Conservation (phyloP, 2,888 invertebrate genomes). For the Loripinus fragilis region DNA sequence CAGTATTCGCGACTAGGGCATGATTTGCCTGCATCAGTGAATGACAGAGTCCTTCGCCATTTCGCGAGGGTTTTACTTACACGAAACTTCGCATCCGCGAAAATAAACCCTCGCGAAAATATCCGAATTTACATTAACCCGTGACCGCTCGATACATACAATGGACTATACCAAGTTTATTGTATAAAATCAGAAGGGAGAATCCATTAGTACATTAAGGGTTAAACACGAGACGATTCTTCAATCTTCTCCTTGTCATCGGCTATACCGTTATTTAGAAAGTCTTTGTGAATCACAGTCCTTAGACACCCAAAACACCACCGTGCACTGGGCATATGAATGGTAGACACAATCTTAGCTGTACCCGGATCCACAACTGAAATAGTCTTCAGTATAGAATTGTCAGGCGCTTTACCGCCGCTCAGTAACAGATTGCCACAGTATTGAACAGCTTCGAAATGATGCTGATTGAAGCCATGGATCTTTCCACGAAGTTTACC, state of each 20-base stretch:
- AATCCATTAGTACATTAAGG: too few relatives aligned
- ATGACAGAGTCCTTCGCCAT: too few relatives aligned
- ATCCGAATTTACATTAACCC: too few relatives aligned
- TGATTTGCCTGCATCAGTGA: too few relatives aligned
- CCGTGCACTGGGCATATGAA: constrained; percentile 64
- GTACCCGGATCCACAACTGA: constrained; percentile 47
- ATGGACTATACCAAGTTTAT: too few relatives aligned
- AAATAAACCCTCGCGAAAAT: too few relatives aligned
- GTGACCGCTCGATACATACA: too few relatives aligned
- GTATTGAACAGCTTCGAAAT: constrained; percentile 73
- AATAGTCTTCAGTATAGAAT: constrained; percentile 62
- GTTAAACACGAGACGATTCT: neutral
- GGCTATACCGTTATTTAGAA: constrained; percentile 63
- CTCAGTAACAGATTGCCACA: constrained; percentile 66
- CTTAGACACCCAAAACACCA: constrained; percentile 69
- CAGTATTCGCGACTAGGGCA: too few relatives aligned
- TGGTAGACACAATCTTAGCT: constrained; percentile 34
- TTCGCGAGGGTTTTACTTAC: too few relatives aligned
- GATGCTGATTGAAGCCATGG: constrained; percentile 66
- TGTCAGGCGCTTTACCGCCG: constrained; percentile 74
- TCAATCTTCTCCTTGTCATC: constrained; percentile 17
- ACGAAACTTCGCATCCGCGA: too few relatives aligned
- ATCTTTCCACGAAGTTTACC: constrained; percentile 60
- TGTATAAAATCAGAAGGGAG: too few relatives aligned
- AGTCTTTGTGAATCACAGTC: constrained; percentile 55